Percentiles rank a stretch among this genome's conserved stretches.
Evolutionary conservation across 2,797 vertebrate genomes (phyloP).

Genomic region (Numenius phaeopus): DNA sequence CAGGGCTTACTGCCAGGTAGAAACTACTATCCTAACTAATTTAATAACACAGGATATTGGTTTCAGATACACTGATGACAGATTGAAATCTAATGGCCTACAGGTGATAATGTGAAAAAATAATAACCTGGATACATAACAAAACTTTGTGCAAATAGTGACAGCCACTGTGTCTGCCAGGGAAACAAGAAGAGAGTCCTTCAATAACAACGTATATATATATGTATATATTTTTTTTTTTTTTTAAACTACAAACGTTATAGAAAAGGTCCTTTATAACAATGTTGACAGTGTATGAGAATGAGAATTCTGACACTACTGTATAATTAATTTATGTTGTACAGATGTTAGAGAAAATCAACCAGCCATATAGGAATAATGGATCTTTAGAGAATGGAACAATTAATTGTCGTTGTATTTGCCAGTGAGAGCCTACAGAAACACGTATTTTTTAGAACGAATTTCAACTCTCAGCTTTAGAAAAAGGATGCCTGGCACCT

Average conservation of each 20-base stretch:
- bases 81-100: conserved; percentile 29
- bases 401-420: conserved; percentile 18
- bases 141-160: not conserved
- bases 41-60: conserved; percentile 11
- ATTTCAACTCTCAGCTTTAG: conserved; percentile 43
- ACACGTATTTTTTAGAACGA: conserved; percentile 36
- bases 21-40: not conserved
- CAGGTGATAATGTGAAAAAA: conserved; percentile 44
- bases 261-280: not conserved
- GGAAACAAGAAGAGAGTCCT: not conserved
- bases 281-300: not conserved
- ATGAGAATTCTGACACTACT: not conserved
- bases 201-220: not conserved
- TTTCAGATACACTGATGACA: conserved; percentile 44
- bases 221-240: not conserved
- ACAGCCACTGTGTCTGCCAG: not conserved
- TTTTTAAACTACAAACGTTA: not conserved
- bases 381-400: conserved; percentile 33
- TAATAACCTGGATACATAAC: not conserved
- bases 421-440: conserved; percentile 28
- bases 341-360: conserved; percentile 60
- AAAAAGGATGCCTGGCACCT: conserved; percentile 31
- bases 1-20: conserved; percentile 5
- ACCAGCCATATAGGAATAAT: conserved; percentile 41
- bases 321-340: conserved; percentile 61